These are phyloP conservation scores for Paralichthys olivaceus DNA, from an alignment of 2,113 vertebrate genomes.

Conservation along the genomic window DNA sequence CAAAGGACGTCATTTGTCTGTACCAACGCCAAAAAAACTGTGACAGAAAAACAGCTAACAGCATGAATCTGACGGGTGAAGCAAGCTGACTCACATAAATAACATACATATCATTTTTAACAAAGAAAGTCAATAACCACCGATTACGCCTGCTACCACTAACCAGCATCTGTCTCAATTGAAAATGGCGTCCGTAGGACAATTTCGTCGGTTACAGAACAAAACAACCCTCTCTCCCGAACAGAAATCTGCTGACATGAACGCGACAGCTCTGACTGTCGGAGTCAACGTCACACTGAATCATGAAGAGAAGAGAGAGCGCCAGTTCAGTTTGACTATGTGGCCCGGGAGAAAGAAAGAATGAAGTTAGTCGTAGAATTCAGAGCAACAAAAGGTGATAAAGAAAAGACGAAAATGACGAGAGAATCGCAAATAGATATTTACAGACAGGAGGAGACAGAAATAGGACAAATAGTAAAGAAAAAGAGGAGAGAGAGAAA, in stretches of 20 bases:
- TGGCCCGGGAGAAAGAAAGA: conserved; percentile 17
- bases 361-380: conserved; percentile 26
- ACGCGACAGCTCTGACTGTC: conserved; percentile 26
- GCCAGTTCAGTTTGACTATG: conserved; percentile 31
- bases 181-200: neutral
- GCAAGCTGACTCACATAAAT: neutral
- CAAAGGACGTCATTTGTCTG: neutral
- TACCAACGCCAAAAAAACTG: too few relatives aligned
- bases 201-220: neutral
- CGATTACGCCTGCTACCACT: neutral
- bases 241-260: neutral
- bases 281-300: conserved; percentile 20
- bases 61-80: neutral
- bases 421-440: conserved; percentile 13
- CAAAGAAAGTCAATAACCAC: neutral
- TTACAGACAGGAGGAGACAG: conserved; percentile 37
- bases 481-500: conserved; percentile 7
- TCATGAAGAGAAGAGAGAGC: conserved; percentile 24
- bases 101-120: neutral
- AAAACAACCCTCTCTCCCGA: neutral
- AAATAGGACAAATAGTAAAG: conserved; percentile 24
- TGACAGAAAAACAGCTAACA: neutral
- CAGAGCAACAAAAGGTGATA: conserved; percentile 24
- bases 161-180: neutral
- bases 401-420: neutral